Conservation (phyloP, 2,113 vertebrate species). For the Hydrochoerus hydrochaeris region DNA sequence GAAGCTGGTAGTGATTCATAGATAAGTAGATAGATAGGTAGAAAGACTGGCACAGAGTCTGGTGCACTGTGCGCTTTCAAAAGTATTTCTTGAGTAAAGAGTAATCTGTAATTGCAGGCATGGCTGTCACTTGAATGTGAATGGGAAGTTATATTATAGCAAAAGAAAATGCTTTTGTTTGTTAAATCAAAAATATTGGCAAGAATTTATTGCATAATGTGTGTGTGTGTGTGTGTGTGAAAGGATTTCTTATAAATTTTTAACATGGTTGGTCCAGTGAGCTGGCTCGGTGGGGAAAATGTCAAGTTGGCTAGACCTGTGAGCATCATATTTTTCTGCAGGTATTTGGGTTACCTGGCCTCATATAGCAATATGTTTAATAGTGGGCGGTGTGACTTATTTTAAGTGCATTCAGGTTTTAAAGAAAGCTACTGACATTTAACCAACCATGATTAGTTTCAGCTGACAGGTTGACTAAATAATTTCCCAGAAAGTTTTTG, state of each 20-base stretch:
- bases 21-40: neutral
- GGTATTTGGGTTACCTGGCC: neutral
- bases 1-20: neutral
- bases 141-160: neutral
- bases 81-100: conserved; percentile 30
- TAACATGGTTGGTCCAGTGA: neutral
- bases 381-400: neutral
- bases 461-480: conserved; percentile 59
- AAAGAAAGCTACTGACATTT: conserved; percentile 14
- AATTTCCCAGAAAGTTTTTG: neutral
- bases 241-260: conserved; percentile 21
- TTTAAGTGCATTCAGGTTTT: conserved; percentile 51
- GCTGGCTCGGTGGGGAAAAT: neutral
- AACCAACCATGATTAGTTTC: conserved; percentile 32
- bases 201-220: conserved; percentile 42
- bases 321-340: neutral
- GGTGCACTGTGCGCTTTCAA: neutral
- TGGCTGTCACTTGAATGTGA: neutral
- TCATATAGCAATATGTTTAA: neutral
- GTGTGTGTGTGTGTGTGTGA: neutral
- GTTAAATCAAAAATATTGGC: neutral
- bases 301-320: neutral
- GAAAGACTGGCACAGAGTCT: neutral
- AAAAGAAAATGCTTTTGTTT: conserved; percentile 37
- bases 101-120: neutral